phyloP scores from a whole-genome alignment of 2,888 invertebrate species.

The Eupithecia abbreviata region DNA sequence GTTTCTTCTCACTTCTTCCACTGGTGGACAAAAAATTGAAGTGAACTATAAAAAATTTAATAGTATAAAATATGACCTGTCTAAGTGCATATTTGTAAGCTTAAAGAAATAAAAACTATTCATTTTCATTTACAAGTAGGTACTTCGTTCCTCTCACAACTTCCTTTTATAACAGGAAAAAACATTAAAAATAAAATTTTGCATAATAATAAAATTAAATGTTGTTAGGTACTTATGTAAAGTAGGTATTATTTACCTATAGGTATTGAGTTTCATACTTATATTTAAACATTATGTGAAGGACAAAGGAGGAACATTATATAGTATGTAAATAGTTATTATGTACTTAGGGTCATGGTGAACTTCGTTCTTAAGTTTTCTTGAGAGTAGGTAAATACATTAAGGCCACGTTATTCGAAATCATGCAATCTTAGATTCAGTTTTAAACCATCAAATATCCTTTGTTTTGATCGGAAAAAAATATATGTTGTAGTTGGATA shows the following conservation, averaged over 20 bases:
- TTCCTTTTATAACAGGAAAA: slow-evolving; percentile 14
- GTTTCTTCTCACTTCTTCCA: too few relatives aligned
- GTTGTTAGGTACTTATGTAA: neutral
- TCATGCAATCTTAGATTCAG: too few relatives aligned
- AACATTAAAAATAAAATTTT: slow-evolving; percentile 4
- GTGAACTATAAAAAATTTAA: too few relatives aligned
- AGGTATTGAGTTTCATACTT: neutral
- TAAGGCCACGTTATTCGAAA: too few relatives aligned
- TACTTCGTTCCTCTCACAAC: neutral
- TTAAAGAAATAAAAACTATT: too few relatives aligned
- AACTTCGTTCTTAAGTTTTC: slow-evolving; percentile 21
- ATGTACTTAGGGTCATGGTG: slow-evolving; percentile 32
- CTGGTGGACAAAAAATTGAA: too few relatives aligned
- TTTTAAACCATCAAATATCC: too few relatives aligned
- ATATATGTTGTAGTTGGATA: too few relatives aligned
- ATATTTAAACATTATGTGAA: slow-evolving; percentile 19
- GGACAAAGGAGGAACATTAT: slow-evolving; percentile 15
- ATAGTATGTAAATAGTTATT: slow-evolving; percentile 27
- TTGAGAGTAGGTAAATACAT: slow-evolving; percentile 20
- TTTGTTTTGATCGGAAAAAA: too few relatives aligned
- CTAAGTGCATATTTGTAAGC: too few relatives aligned
- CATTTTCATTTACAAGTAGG: neutral
- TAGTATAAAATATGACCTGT: too few relatives aligned
- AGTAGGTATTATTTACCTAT: neutral
- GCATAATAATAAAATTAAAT: neutral